Evolutionary conservation across 2,113 vertebrate genomes (phyloP).

Genomic region (Albula glossodonta): DNA sequence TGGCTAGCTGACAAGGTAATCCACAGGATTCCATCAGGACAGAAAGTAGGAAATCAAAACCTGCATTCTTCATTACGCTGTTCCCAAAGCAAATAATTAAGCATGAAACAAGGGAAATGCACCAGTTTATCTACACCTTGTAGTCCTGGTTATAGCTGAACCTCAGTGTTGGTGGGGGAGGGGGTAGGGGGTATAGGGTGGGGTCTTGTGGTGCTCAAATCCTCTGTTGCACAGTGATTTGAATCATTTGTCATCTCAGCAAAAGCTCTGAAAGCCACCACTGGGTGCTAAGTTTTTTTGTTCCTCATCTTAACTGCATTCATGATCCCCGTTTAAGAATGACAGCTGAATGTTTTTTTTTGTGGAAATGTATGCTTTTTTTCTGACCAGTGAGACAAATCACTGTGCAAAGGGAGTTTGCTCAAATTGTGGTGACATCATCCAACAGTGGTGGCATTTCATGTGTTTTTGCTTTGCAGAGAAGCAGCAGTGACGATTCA

Average conservation of each 20-base stretch:
- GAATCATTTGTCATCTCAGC: neutral
- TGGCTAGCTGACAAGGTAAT: no score
- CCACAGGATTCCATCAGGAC: no score
- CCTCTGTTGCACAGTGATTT: slow-evolving; percentile 36
- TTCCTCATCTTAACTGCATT: neutral
- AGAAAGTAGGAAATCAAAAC: no score
- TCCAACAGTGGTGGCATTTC: neutral
- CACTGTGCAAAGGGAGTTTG: slow-evolving; percentile 6
- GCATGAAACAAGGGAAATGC: no score
- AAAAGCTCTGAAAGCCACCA: slow-evolving; percentile 15
- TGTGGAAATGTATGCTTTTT: neutral
- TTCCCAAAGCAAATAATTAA: neutral
- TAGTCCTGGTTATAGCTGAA: neutral
- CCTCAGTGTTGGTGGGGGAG: neutral
- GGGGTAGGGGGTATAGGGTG: slow-evolving; percentile 4
- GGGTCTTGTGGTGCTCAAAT: neutral
- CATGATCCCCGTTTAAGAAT: neutral
- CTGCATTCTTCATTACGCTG: no score
- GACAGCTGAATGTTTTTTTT: neutral
- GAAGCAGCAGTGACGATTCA: slow-evolving; percentile 28
- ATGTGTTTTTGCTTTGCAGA: slow-evolving; percentile 22
- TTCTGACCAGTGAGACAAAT: slow-evolving; percentile 9
- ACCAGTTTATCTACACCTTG: no score
- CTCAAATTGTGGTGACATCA: neutral
- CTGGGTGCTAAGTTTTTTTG: neutral